Evolutionary conservation across 92 coral and sea anemone genomes (phyloP).

Genomic region (Epizoanthus rinbou): DNA sequence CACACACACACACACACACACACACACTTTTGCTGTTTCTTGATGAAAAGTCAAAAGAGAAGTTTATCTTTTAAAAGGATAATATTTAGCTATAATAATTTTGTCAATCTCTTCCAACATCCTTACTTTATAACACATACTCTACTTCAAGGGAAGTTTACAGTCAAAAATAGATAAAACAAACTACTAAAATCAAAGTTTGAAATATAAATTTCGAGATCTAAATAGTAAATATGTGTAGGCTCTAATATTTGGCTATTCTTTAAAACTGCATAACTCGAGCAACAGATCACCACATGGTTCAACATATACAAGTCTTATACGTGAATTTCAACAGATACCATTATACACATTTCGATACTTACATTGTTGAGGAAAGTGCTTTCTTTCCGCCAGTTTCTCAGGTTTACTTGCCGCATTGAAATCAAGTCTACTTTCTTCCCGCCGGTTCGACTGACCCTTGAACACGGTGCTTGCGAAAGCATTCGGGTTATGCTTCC

Average conservation of each 20-base stretch:
- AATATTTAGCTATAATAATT: too few relatives aligned
- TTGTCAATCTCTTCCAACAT: too few relatives aligned
- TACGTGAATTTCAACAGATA: background rate
- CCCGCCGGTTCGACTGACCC: conserved; percentile 78
- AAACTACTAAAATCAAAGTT: background rate
- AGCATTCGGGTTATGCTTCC: conserved; percentile 81
- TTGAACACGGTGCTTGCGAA: conserved; percentile 92
- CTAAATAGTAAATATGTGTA: too few relatives aligned
- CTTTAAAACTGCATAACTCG: too few relatives aligned
- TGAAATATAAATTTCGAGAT: too few relatives aligned
- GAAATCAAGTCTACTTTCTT: conserved; percentile 77
- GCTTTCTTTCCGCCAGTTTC: conserved; percentile 83
- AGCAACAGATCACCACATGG: too few relatives aligned
- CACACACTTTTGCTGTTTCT: too few relatives aligned
- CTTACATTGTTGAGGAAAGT: conserved; percentile 94
- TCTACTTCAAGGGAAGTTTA: background rate
- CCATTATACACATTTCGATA: background rate
- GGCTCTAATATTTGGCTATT: too few relatives aligned
- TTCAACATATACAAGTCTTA: too few relatives aligned
- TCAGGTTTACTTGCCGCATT: conserved; percentile 62
- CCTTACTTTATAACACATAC: background rate
- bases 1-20: too few relatives aligned
- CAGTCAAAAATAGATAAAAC: background rate
- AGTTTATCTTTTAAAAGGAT: too few relatives aligned
- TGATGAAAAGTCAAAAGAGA: too few relatives aligned